Base-by-base conservation (phyloP, 2,113 vertebrate genomes). In the Pampusana beccarii region DNA sequence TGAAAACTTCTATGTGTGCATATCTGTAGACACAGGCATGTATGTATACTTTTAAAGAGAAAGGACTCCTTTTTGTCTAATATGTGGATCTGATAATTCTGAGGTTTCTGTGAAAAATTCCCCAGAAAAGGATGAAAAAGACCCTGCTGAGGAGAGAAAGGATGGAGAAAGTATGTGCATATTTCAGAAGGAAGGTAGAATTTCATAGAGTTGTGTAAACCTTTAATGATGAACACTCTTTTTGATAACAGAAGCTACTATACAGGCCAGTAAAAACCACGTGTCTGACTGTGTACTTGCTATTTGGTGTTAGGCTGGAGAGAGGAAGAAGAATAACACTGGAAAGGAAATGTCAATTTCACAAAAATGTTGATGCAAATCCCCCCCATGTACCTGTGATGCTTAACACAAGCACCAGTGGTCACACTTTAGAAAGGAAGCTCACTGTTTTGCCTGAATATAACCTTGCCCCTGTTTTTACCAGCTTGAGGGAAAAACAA, bases 371-470 rank as follows among this genome's bases (percentile, higher is more conserved):
- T 34, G 16, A 66, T 80, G 6, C 1, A 70, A 50, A 71, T 71
- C 7, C 17, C 18, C 10, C 1, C 2, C 24, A 14, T 11, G 8
- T 40, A 16, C 9, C 4, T 21, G 14, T 25, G 10, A 53, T 34
- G 17, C 16, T 69, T 64, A 34, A 14, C 36, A 56, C 8, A 73
- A 80, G 21, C 3, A 77, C 4, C 9, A 21, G 4, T 0, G 4
- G 38, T 34, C 19, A 66, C 6, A 6, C 8, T 86, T 72, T 62
- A 61, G 42, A 72, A 80, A 80, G 16, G 7, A 7, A 88, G 12
- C 6, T 82, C 13, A 7, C 6, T 73, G 9, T 85, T 69, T 79
- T 54, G n/a, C 16, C 33, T 79, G 50, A 65, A 28, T 62, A 44
- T 54, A 80, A 46, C 4, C 25, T 14, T 56, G 12, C 9, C 11